Evolutionary conservation across 2,113 vertebrate species (phyloP).

Genomic region (Pristiophorus japonicus): DNA sequence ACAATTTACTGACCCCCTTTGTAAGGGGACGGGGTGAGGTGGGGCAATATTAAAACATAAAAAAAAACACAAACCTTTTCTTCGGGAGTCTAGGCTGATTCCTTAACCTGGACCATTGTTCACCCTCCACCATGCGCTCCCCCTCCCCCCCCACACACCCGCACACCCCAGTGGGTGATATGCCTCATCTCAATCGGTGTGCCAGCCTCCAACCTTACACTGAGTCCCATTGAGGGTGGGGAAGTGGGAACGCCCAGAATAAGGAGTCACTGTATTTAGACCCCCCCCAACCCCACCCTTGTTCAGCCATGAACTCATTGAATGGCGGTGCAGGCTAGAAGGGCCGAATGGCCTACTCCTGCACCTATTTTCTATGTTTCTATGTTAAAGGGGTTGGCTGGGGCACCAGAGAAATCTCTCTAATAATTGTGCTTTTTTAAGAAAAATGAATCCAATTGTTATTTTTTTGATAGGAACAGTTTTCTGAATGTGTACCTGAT

Average conservation of each 20-base stretch:
- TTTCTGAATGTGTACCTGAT: background rate
- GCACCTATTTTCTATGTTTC: too few species aligned
- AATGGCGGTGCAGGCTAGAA: too few species aligned
- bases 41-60: background rate
- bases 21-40: background rate
- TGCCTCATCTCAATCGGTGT: background rate
- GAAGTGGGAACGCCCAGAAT: background rate
- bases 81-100: background rate
- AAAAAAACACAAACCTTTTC: background rate
- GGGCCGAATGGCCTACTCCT: too few species aligned
- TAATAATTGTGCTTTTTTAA: background rate
- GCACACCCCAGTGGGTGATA: background rate
- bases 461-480: background rate
- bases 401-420: background rate
- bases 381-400: background rate
- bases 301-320: too few species aligned
- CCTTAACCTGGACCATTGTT: background rate
- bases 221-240: background rate
- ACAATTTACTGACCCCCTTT: background rate
- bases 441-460: background rate
- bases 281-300: background rate
- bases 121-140: background rate
- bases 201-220: background rate
- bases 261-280: background rate
- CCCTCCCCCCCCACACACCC: background rate